Conservation (phyloP, 2,113 vertebrate species). For the Pseudorhombus dupliciocellatus region DNA sequence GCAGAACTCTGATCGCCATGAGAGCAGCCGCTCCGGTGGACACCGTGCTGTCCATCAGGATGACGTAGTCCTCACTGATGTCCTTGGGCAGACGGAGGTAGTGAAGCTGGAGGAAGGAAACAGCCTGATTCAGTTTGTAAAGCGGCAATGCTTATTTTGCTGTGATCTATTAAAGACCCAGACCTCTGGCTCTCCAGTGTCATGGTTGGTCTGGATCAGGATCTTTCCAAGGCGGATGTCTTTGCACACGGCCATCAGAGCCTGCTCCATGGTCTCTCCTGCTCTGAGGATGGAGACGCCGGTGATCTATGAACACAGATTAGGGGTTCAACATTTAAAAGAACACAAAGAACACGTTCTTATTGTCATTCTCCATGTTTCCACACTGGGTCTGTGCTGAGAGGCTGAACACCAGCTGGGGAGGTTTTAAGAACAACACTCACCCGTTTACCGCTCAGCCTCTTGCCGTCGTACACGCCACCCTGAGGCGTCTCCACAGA, state of each 20-base stretch:
- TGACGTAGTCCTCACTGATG: conserved; percentile 91
- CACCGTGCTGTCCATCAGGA: conserved; percentile 94
- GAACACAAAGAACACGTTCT: not conserved
- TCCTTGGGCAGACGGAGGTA: conserved; percentile 91
- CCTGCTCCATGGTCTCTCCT: conserved; percentile 93
- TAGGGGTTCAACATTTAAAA: no score
- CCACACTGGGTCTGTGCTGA: no score
- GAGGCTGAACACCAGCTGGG: no score
- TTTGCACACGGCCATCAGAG: conserved; percentile 90
- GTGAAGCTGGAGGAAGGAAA: conserved; percentile 81
- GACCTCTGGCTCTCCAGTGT: conserved; percentile 87
- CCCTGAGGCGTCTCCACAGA: conserved; percentile 91
- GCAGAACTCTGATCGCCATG: conserved; percentile 89
- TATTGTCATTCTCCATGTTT: no score
- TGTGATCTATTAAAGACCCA: not conserved
- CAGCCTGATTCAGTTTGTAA: not conserved
- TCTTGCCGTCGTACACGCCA: conserved; percentile 85
- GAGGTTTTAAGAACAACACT: no score
- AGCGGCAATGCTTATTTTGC: no score
- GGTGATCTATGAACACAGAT: conserved; percentile 80
- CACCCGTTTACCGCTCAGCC: conserved; percentile 88
- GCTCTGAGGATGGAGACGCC: conserved; percentile 90
- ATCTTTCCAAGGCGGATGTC: conserved; percentile 93
- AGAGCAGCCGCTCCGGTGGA: conserved; percentile 90
- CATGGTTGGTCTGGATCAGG: conserved; percentile 92